Conservation (phyloP, 1,140 invertebrate genomes). For the Hycleus phaleratus region DNA sequence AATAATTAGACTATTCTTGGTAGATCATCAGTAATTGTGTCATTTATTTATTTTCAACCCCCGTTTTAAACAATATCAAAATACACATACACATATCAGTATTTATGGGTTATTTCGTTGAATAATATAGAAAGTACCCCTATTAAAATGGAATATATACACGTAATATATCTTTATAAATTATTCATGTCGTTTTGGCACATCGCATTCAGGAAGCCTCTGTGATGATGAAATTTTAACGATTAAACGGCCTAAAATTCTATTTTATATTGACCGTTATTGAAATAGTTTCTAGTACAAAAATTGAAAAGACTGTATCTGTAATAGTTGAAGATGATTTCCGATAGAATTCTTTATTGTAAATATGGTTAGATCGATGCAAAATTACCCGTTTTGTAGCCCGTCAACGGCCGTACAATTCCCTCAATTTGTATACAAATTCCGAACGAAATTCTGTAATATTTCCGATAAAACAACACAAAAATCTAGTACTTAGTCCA, state of each 20-base stretch:
- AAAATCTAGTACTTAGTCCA: background rate
- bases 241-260: conserved; percentile 15
- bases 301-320: background rate
- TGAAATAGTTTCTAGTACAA: conserved; percentile 10
- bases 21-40: no score
- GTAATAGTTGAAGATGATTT: no score
- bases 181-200: conserved; percentile 21
- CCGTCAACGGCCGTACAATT: conserved; percentile 8
- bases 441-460: no score
- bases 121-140: conserved; percentile 5
- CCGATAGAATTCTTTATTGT: no score
- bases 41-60: no score
- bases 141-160: conserved; percentile 17
- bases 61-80: no score
- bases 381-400: conserved; percentile 8
- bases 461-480: no score
- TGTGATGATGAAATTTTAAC: conserved; percentile 19
- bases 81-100: conserved; percentile 14
- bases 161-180: conserved; percentile 12
- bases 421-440: no score
- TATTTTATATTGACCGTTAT: conserved; percentile 22
- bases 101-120: conserved; percentile 12
- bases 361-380: no score
- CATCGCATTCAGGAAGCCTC: conserved; percentile 18
- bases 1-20: no score